Evolutionary conservation across 2,797 vertebrate species (phyloP).

Genomic region (Trematomus bernacchii): DNA sequence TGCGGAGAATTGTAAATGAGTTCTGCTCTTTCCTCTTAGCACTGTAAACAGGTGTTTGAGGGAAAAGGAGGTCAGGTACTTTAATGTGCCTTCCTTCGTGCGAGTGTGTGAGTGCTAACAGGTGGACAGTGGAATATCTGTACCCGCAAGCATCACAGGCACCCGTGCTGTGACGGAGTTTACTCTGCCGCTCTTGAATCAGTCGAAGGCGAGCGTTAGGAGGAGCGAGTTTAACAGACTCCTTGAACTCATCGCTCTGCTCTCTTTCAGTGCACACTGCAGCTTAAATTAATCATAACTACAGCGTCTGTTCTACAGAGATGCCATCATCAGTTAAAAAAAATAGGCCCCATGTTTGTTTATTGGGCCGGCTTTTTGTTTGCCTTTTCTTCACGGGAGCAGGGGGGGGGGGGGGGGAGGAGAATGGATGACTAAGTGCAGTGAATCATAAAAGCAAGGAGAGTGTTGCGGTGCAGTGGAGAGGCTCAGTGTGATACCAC

Average conservation of each 20-base stretch:
- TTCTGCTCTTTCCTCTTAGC: constrained; percentile 19
- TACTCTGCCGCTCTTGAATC: constrained; percentile 44
- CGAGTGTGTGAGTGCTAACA: constrained; percentile 33
- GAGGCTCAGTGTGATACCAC: constrained; percentile 47
- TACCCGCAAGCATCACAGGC: constrained; percentile 42
- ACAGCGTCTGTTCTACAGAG: constrained; percentile 57
- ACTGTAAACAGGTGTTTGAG: constrained; percentile 53
- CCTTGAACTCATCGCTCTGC: constrained; percentile 53
- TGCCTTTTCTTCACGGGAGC: constrained; percentile 48
- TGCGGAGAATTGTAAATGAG: constrained; percentile 9
- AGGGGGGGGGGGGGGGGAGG: background rate
- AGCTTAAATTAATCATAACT: constrained; percentile 65
- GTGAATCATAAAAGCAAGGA: constrained; percentile 70
- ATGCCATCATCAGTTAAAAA: constrained; percentile 64
- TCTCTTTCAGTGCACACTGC: constrained; percentile 42
- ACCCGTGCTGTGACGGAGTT: constrained; percentile 30
- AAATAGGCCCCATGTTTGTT: constrained; percentile 26
- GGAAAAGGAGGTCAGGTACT: constrained; percentile 46
- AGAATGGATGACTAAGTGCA: constrained; percentile 62
- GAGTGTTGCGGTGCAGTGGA: constrained; percentile 39
- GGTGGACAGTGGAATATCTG: constrained; percentile 51
- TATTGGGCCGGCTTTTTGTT: constrained; percentile 46
- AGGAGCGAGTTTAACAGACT: constrained; percentile 55
- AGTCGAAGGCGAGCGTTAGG: constrained; percentile 51
- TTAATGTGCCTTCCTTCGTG: constrained; percentile 26